Evolutionary conservation across 2,113 vertebrate genomes (phyloP).

Genomic region (Sturnira hondurensis): DNA sequence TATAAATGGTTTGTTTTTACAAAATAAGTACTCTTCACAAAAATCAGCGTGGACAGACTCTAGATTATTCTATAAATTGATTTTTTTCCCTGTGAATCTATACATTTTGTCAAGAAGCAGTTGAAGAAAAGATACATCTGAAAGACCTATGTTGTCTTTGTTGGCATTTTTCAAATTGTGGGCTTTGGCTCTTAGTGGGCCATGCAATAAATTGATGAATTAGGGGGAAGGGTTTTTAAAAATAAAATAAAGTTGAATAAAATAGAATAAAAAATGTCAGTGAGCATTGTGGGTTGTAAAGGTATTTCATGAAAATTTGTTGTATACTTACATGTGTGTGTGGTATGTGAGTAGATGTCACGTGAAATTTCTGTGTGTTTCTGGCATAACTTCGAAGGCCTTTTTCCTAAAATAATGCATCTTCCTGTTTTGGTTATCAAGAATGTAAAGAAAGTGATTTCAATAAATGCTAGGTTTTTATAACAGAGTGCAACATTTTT

Average conservation of each 20-base stretch:
- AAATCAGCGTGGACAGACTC: neutral
- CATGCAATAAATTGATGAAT: neutral
- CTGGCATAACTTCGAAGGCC: neutral
- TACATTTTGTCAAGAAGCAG: neutral
- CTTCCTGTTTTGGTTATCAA: constrained; percentile 52
- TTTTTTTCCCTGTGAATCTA: neutral
- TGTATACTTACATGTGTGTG: neutral
- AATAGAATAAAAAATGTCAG: neutral
- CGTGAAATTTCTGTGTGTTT: constrained; percentile 17
- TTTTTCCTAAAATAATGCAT: constrained; percentile 29
- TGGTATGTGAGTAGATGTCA: neutral
- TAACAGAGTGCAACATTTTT: constrained; percentile 24
- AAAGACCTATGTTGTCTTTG: neutral
- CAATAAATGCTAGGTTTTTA: constrained; percentile 51
- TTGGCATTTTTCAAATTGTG: constrained; percentile 21
- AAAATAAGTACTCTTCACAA: neutral
- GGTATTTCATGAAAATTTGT: neutral
- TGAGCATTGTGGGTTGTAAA: neutral
- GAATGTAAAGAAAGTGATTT: constrained; percentile 52
- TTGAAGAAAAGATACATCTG: constrained; percentile 19
- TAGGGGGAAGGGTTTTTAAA: neutral
- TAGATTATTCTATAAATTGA: constrained; percentile 31
- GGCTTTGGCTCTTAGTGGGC: neutral
- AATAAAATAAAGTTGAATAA: constrained; percentile 17
- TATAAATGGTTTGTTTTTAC: constrained; percentile 31